Base-by-base conservation (phyloP, 2,113 vertebrate genomes). In the Argyrosomus japonicus region DNA sequence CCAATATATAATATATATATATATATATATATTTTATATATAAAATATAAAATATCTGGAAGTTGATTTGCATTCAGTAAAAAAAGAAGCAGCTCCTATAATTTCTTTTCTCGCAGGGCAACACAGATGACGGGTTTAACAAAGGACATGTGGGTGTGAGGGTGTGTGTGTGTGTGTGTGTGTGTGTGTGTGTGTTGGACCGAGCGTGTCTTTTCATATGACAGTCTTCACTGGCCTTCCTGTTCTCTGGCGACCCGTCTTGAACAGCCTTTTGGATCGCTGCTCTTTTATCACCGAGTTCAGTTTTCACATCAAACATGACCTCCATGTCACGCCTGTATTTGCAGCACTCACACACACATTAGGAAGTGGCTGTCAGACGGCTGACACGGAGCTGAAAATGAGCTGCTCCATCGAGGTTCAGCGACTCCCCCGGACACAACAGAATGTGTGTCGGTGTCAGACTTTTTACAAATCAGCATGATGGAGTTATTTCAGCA, bases 61-160 rank as follows among this genome's bases (percentile, higher is more conserved):
- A 87, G 87, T 82, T 79, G 80, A 86, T 87, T 87, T 87, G 83
- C 85, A 89, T 91, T 87, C 70, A 79, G 77, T 43, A 57, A 74
- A 72, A 80, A 61, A 6, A 43, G 40, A 43, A 40, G 1, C 40
- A 81, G 57, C 56, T 81, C 19, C 74, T 83, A 71, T 88, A 68
- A 15, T 67, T 65, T 70, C 61, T 40, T 40, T 87, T 74, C 83
- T 58, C 12, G 13, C 8, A 6, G 58, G 64, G 73, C 25, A 9
- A n/a, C 82, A 70, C 10, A 53, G 80, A 75, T 47, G 82, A 45
- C 18, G 54, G 77, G 47, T 87, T 77, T 73, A 76, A 68, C 77
- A 10, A 67, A 69, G 61, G 43, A 82, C 67, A 50, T 0, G 68
- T 27, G 51, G 45, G 57, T 69, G 29, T 56, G 64, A 47, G 47